A percentile compares a stretch with the other conserved stretches of the same genome.
Evolutionary conservation across 2,797 vertebrate genomes (phyloP).

Genomic region (Epinephelus coioides): DNA sequence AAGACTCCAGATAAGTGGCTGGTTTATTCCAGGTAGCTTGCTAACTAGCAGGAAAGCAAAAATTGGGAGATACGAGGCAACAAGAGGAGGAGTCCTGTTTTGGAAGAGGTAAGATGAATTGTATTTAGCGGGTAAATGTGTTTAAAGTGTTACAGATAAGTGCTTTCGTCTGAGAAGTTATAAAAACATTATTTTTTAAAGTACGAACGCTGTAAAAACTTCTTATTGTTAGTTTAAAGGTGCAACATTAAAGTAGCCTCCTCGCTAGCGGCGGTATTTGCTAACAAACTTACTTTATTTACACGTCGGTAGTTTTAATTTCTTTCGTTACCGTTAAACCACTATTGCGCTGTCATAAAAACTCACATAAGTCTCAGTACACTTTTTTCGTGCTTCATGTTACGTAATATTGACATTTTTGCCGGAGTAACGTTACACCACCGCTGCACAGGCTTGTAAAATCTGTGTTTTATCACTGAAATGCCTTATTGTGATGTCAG

Average conservation of each 20-base stretch:
- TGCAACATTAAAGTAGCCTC: conserved; percentile 13
- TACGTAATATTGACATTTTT: conserved; percentile 64
- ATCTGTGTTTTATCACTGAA: not conserved
- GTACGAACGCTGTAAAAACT: not conserved
- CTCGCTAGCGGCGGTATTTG: not conserved
- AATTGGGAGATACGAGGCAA: conserved; percentile 62
- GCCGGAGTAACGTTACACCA: conserved; percentile 10
- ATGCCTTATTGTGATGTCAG: not conserved
- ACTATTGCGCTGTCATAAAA: not conserved
- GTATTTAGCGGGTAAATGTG: not conserved
- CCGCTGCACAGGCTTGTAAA: not conserved
- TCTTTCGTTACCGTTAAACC: not conserved
- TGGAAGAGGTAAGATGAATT: conserved; percentile 73
- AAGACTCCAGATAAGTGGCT: conserved; percentile 50
- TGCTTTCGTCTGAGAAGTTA: not conserved
- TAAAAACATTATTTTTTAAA: not conserved
- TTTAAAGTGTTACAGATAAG: not conserved
- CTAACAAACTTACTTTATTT: conserved; percentile 34
- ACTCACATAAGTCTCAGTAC: conserved; percentile 1
- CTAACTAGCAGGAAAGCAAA: conserved; percentile 74
- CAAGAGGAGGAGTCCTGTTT: conserved; percentile 75
- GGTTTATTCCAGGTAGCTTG: conserved; percentile 63
- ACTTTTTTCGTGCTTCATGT: conserved; percentile 35
- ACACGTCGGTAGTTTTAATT: not conserved
- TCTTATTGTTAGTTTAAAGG: not conserved